Evolutionary conservation across 2,797 vertebrate genomes (phyloP), one percentile per base, ranked within the genome.

Genomic region (Macropus fuliginosus): DNA sequence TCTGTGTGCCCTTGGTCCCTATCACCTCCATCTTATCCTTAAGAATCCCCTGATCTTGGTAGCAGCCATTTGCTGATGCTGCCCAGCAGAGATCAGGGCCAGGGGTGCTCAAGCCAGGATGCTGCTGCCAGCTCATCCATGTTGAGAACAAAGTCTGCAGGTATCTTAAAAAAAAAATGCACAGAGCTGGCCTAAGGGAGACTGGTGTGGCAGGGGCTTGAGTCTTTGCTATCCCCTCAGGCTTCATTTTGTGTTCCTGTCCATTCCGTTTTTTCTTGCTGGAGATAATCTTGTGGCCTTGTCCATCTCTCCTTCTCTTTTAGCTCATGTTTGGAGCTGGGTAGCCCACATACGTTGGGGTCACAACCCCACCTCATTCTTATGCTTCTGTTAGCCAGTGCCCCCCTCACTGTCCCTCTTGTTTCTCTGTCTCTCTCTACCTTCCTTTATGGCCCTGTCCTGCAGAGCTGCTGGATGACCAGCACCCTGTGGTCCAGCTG

Each of bases 401-500:
- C 91, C 74, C 93, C 46, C 96, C 98, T 97, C 98, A 97, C 98
- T 98, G 97, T 98, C 97, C 98, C 98, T 98, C 98, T 98, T 93
- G 98, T 97, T 98, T 97, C 95, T 98, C 94, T 96, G 96, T 98
- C 98, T 98, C 98, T 98, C 97, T 98, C 96, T 97, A 55, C 99
- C 98, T 98, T 98, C 98, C 97, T 98, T 98, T 98, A 98, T 98
- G 97, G 98, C 98, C 98, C 98, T 96, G 56, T 97, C 94, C 99
- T 99, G 99, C 99, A 99, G 99, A 99, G 99, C 99, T 99, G 99
- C 99, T 98, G 97, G 97, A 99, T 99, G 99, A 99, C 99, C 99
- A 99, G 99, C 99, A 99, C 98, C 99, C 99, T 97, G 99, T 99
- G 99, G 99, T 99, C 99, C 99, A 99, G 99, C 99, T 99, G 99